Evolutionary conservation across 2,797 vertebrate species (phyloP), one percentile per base, ranked within the genome.

Genomic region (Microhierax caerulescens): DNA sequence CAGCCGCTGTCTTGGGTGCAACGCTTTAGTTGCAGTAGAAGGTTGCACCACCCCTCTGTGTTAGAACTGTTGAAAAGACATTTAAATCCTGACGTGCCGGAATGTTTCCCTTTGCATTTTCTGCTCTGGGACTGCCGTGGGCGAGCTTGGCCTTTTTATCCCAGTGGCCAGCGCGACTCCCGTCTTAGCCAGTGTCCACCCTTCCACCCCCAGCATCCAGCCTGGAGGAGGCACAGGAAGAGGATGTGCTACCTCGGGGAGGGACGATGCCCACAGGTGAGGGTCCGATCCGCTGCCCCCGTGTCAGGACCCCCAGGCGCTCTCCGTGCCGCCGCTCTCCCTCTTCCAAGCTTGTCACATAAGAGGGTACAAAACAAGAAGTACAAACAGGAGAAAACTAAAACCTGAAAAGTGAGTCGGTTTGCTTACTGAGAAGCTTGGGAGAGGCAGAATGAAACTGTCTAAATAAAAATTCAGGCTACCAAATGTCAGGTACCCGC

Each of bases 361-460:
- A 91, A 88, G 73, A 60, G 90, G 79, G 36, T n/a, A 48, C n/a
- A n/a, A n/a, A n/a, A n/a, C n/a, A n/a, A n/a, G 50, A 93, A 95
- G 76, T 81, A 74, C 94, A 74, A 85, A 76, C 24, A 16, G 50
- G 80, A 34, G 83, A 86, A 11, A 85, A 30, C 48, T 45, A 34
- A 93, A 93, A 82, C 61, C 23, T 57, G 65, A 83, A 72, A 86
- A 85, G 70, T 25, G 77, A 76, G 36, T 95, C 85, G 75, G 84
- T 95, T 96, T 96, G 64, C 90, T 84, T 61, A 22, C 77, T 28
- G 56, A 73, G 78, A 82, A 93, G 47, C 79, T 88, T 59, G 79
- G 76, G 59, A 94, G 69, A 36, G 79, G 73, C 63, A 82, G 75
- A 84, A 69, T 70, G 53, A 70, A 87, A 12, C 34, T 86, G 41